Percentiles rank a stretch among this genome's conserved stretches.
Conservation (phyloP, 2,113 vertebrate species). For the Sinocyclocheilus anophthalmus region DNA sequence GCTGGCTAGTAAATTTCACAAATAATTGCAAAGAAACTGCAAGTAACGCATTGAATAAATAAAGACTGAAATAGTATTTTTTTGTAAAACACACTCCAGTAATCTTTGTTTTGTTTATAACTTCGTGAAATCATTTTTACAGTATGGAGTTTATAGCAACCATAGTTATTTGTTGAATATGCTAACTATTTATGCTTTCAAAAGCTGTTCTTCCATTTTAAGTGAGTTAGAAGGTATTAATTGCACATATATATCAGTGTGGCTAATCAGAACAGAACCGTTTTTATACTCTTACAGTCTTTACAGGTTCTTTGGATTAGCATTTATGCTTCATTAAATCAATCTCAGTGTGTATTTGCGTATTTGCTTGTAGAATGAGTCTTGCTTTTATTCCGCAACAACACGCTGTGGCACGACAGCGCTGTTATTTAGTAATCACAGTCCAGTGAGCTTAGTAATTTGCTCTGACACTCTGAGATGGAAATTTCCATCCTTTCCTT, state of each 20-base stretch:
- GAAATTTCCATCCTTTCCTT: constrained; percentile 21
- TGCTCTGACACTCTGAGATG: neutral
- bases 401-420: neutral
- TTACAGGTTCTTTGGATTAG: neutral
- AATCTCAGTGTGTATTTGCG: constrained; percentile 26
- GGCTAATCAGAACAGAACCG: neutral
- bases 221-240: constrained; percentile 11
- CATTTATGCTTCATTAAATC: constrained; percentile 28
- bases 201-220: neutral
- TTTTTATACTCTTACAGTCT: neutral
- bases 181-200: neutral
- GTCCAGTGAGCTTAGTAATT: constrained; percentile 31
- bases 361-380: constrained; percentile 43
- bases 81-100: too few species aligned
- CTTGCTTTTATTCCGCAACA: constrained; percentile 39
- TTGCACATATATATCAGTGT: neutral
- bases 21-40: too few species aligned
- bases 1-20: too few species aligned
- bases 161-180: too few species aligned
- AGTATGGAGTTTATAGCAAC: too few species aligned
- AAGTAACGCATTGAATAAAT: too few species aligned
- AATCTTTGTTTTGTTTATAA: too few species aligned
- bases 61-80: too few species aligned
- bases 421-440: constrained; percentile 19
- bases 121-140: too few species aligned